Evolutionary conservation across 2,797 vertebrate species (phyloP).

Genomic region (Natrix natrix): DNA sequence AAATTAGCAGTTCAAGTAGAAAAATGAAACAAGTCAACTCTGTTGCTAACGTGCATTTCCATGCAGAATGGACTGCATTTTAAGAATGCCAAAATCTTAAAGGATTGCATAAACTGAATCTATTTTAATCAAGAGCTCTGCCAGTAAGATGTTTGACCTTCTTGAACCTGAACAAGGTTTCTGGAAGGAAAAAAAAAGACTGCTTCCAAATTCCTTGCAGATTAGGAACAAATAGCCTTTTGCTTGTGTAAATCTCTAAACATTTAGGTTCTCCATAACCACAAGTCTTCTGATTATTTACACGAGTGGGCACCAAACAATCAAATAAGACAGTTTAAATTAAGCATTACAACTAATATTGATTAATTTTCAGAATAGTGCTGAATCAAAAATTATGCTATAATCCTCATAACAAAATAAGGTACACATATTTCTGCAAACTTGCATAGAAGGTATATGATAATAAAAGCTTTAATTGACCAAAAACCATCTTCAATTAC

Average conservation of each 20-base stretch:
- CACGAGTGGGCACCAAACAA: not conserved
- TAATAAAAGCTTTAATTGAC: not conserved
- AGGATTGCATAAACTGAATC: constrained; percentile 14
- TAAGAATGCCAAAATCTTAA: constrained; percentile 8
- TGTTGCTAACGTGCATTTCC: not conserved
- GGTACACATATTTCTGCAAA: not conserved
- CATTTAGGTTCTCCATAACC: not conserved
- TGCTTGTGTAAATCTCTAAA: not conserved
- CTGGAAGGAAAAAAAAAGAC: not conserved
- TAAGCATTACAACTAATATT: not conserved
- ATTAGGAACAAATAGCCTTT: constrained; percentile 12
- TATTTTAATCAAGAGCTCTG: constrained; percentile 20
- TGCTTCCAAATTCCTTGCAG: constrained; percentile 4
- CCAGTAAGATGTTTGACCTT: constrained; percentile 13
- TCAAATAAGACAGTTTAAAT: not conserved
- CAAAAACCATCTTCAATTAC: not conserved
- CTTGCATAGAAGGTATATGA: not conserved
- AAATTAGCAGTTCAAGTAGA: not conserved
- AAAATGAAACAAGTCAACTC: not conserved
- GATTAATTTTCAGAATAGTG: not conserved
- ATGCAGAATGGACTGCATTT: not conserved
- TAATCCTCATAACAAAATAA: not conserved
- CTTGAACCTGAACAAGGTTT: constrained; percentile 12
- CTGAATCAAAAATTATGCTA: not conserved
- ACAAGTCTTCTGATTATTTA: not conserved